phyloP scores from a whole-genome alignment of 2,888 invertebrate genomes.

The Tinea pellionella region DNA sequence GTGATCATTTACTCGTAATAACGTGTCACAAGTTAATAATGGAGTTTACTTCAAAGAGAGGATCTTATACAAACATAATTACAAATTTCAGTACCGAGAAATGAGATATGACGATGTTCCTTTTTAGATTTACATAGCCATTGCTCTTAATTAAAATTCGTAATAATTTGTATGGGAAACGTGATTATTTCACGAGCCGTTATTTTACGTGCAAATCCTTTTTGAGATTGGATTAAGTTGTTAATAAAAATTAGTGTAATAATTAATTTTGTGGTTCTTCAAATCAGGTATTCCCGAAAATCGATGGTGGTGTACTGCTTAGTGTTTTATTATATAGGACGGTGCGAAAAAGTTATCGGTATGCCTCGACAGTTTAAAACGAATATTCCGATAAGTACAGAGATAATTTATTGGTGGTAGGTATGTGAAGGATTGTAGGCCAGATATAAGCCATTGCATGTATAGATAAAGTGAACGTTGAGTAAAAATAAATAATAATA shows the following conservation, averaged over 20 bases:
- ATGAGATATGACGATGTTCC: conserved; percentile 21
- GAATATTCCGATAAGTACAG: neutral
- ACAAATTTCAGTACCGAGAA: conserved; percentile 34
- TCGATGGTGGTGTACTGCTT: too few species aligned
- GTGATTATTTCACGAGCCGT: conserved; percentile 15
- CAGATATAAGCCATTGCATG: neutral
- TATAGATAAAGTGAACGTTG: neutral
- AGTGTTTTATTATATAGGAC: neutral
- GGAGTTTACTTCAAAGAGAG: conserved; percentile 30
- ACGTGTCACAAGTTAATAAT: conserved; percentile 21
- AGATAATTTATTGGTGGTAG: neutral
- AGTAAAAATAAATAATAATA: neutral
- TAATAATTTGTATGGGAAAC: conserved; percentile 7
- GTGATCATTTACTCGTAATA: too few species aligned
- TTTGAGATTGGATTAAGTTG: neutral
- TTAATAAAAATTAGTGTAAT: neutral
- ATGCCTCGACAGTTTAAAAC: neutral
- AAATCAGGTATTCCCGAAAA: too few species aligned
- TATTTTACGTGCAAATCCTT: conserved; percentile 10
- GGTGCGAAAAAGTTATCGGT: neutral
- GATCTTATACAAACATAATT: conserved; percentile 28
- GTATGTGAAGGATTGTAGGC: neutral
- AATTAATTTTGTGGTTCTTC: too few species aligned
- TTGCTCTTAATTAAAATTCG: conserved; percentile 16
- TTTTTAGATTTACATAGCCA: conserved; percentile 10